Conservation (phyloP, 2,797 vertebrate genomes). For the Hipposideros larvatus region DNA sequence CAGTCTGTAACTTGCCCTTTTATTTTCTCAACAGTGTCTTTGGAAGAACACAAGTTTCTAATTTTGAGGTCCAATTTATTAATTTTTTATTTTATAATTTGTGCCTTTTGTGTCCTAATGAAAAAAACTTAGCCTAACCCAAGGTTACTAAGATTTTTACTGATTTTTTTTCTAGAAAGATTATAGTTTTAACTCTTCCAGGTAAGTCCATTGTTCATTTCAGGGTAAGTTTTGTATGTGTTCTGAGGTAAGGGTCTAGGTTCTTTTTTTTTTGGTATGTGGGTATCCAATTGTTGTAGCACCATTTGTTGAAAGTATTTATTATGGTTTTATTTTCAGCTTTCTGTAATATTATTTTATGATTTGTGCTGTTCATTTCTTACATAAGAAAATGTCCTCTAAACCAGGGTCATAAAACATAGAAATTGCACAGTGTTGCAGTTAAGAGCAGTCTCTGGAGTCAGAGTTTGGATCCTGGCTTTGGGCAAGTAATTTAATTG, state of each 20-base stretch:
- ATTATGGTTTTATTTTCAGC: slow-evolving; percentile 5
- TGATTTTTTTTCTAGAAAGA: not conserved
- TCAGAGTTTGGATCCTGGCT: not conserved
- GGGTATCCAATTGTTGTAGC: not conserved
- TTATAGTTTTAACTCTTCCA: slow-evolving; percentile 4
- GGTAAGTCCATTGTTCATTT: not conserved
- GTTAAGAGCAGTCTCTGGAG: not conserved
- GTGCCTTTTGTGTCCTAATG: slow-evolving; percentile 7
- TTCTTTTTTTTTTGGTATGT: not conserved
- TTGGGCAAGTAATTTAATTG: not conserved
- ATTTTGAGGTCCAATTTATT: not conserved
- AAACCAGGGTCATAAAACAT: not conserved
- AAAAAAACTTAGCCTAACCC: not conserved
- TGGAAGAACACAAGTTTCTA: slow-evolving; percentile 6
- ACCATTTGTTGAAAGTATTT: slow-evolving; percentile 27
- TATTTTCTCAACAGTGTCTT: not conserved
- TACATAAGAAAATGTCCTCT: slow-evolving; percentile 16
- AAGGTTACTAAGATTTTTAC: not conserved
- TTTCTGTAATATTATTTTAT: slow-evolving; percentile 41
- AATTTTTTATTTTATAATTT: not conserved
- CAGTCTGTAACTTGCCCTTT: not conserved
- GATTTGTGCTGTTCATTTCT: slow-evolving; percentile 5
- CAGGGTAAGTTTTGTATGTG: not conserved
- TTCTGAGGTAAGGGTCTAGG: not conserved
- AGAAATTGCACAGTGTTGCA: not conserved